phyloP scores from a whole-genome alignment of 2,888 invertebrate genomes.

The Tinea pellionella region DNA sequence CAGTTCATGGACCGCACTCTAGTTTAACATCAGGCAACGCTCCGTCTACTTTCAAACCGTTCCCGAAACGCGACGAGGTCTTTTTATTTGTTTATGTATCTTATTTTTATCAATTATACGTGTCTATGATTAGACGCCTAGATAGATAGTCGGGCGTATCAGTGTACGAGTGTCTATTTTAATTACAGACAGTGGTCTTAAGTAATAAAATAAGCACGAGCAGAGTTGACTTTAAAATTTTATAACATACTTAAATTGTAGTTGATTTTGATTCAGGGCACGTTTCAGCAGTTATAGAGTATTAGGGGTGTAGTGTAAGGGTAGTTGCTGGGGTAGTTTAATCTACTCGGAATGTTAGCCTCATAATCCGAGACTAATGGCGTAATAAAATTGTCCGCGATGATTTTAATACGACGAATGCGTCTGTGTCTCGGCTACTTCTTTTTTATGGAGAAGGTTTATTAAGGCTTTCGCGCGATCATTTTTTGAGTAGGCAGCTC shows the following conservation, averaged over 20 bases:
- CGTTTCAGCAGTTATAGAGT: constrained; percentile 13
- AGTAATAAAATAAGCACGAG: neutral
- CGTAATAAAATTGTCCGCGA: constrained; percentile 42
- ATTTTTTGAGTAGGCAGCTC: no score
- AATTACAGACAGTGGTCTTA: no score
- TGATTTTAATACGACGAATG: constrained; percentile 37
- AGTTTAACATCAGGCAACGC: no score
- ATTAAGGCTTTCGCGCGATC: neutral
- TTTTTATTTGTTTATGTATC: no score
- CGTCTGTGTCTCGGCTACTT: constrained; percentile 19
- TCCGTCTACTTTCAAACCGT: no score
- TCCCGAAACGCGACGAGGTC: no score
- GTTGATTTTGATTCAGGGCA: constrained; percentile 9
- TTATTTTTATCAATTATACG: no score
- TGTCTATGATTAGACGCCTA: no score
- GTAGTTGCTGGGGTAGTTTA: constrained; percentile 28
- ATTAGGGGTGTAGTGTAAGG: neutral
- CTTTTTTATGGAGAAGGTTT: neutral
- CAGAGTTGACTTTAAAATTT: neutral
- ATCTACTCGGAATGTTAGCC: constrained; percentile 50
- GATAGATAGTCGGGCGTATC: no score
- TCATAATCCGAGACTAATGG: constrained; percentile 50
- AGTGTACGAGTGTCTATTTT: no score
- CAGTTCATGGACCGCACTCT: no score
- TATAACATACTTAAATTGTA: neutral